phyloP scores from a whole-genome alignment of 2,888 invertebrate species.

The Schizotus pectinicornis region DNA sequence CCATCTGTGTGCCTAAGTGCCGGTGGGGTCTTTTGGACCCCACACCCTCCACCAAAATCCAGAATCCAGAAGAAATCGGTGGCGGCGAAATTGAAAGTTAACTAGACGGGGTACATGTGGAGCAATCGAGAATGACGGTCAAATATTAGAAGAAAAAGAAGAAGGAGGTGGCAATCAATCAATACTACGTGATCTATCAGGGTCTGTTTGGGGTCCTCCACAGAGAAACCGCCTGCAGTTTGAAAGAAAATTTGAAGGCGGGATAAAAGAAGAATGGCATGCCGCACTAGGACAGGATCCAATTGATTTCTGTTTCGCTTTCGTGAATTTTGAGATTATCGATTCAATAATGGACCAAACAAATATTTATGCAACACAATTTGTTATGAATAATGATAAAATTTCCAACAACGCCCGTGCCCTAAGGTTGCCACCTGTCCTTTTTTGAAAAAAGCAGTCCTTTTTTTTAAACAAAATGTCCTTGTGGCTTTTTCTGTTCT shows the following conservation, averaged over 20 bases:
- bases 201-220: slow-evolving; percentile 24
- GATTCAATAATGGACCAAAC: slow-evolving; percentile 7
- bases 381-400: slow-evolving; percentile 3
- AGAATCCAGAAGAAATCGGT: slow-evolving; percentile 2
- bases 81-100: neutral
- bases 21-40: too few species aligned
- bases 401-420: neutral
- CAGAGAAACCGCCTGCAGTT: slow-evolving; percentile 26
- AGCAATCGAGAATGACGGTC: neutral
- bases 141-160: slow-evolving; percentile 10
- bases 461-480: too few species aligned
- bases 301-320: slow-evolving; percentile 11
- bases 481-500: too few species aligned
- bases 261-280: slow-evolving; percentile 20
- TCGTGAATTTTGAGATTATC: slow-evolving; percentile 14
- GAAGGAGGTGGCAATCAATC: slow-evolving; percentile 7
- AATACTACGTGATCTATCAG: slow-evolving; percentile 18
- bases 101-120: neutral
- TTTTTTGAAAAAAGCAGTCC: too few species aligned
- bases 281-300: slow-evolving; percentile 17
- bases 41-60: neutral
- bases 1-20: too few species aligned
- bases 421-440: too few species aligned
- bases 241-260: slow-evolving; percentile 28
- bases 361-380: slow-evolving; percentile 7